Evolutionary conservation across 2,797 vertebrate genomes (phyloP).

Genomic region (Stomatorhinus walkeri): DNA sequence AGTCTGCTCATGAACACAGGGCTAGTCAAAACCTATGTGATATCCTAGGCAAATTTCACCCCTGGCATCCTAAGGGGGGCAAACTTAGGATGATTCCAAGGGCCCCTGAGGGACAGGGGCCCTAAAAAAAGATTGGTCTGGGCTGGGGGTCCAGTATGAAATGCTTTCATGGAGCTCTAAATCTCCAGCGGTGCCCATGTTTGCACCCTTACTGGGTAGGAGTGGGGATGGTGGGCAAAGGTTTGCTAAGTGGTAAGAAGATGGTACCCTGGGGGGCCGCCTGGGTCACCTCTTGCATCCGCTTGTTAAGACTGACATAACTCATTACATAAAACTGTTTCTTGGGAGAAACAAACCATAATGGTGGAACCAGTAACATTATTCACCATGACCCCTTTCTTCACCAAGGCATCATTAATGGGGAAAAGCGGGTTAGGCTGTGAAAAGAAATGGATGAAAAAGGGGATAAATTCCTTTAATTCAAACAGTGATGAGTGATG

Average conservation of each 20-base stretch:
- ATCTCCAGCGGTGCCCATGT: not conserved
- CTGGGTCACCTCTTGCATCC: not conserved
- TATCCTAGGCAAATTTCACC: not conserved
- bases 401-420: not conserved
- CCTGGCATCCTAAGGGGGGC: not conserved
- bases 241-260: not conserved
- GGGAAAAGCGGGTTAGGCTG: not conserved
- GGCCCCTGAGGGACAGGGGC: not conserved
- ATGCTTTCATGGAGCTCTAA: not conserved
- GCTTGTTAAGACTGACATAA: not conserved
- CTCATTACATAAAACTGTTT: not conserved
- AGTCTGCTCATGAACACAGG: not conserved
- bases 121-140: not conserved
- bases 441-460: not conserved
- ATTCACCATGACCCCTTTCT: not conserved
- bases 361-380: not conserved
- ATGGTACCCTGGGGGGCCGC: not conserved
- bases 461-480: not conserved
- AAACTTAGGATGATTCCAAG: not conserved
- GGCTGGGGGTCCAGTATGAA: not conserved
- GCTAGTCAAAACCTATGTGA: not conserved
- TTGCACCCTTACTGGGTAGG: not conserved
- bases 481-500: not conserved
- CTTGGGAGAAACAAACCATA: not conserved
- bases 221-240: not conserved